These are phyloP conservation scores for Agrochola litura DNA, from an alignment of 2,888 invertebrate genomes.

Conservation along the genomic window DNA sequence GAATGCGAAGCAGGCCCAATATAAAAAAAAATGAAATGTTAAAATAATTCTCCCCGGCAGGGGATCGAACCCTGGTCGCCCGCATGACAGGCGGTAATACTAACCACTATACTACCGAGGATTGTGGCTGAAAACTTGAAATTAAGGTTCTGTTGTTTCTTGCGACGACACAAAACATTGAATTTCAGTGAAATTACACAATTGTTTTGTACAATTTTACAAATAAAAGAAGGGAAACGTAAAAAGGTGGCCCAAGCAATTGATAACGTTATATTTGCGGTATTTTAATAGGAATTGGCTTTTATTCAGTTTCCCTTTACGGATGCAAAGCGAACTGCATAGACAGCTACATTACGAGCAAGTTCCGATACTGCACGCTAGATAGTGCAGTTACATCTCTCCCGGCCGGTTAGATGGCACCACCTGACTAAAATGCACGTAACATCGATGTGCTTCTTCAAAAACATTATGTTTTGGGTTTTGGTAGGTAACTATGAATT, in stretches of 20 bases:
- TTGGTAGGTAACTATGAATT: background rate
- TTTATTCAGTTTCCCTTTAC: background rate
- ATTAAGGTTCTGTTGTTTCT: background rate
- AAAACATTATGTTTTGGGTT: background rate
- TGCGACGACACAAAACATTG: background rate
- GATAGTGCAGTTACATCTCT: background rate
- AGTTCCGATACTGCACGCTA: background rate
- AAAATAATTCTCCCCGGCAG: constrained; percentile 52
- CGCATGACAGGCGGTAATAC: constrained; percentile 91
- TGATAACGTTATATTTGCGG: background rate
- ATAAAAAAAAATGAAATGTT: too few relatives aligned
- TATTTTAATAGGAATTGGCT: background rate
- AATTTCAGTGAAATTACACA: background rate
- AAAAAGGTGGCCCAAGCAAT: background rate
- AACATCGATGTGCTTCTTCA: background rate
- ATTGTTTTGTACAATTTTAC: too few relatives aligned
- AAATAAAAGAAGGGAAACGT: background rate
- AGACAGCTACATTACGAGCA: background rate
- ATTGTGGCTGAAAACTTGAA: background rate
- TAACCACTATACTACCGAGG: constrained; percentile 87
- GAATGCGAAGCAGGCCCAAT: too few relatives aligned
- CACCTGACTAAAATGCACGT: background rate
- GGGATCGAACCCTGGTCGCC: constrained; percentile 78
- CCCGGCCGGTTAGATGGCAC: constrained; percentile 14
- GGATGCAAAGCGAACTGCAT: background rate